phyloP scores from a whole-genome alignment of 2,888 invertebrate genomes.

The Sminthurides aquaticus region DNA sequence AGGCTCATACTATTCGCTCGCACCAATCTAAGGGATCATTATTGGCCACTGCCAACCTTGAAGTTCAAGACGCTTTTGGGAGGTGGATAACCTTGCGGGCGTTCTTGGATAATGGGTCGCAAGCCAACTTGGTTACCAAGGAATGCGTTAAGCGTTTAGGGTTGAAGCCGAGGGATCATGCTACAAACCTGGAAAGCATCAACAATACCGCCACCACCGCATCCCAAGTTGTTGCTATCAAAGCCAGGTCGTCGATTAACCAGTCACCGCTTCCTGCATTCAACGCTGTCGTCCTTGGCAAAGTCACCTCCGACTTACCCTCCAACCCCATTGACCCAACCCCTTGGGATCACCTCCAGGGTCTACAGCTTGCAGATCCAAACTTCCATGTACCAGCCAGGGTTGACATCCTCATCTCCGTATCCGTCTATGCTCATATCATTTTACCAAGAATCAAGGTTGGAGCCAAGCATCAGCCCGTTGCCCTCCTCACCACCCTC shows the following conservation, averaged over 20 bases:
- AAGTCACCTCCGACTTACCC: background rate
- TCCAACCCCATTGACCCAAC: background rate
- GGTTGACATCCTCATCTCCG: background rate
- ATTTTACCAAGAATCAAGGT: background rate
- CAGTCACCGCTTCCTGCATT: background rate
- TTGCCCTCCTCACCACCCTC: background rate
- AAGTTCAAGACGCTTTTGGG: no score
- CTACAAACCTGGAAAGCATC: background rate
- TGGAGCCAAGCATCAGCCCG: background rate
- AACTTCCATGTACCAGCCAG: background rate
- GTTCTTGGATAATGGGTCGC: no score
- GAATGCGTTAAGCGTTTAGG: background rate
- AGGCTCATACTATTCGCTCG: no score
- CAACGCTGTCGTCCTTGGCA: background rate
- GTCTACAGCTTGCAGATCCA: background rate
- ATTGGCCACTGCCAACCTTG: no score
- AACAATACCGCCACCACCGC: background rate
- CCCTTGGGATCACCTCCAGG: background rate
- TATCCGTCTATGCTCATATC: background rate
- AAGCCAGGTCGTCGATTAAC: background rate
- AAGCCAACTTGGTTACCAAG: background rate
- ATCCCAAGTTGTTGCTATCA: background rate
- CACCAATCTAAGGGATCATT: no score
- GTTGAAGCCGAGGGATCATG: background rate
- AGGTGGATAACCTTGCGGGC: no score